Conservation (phyloP, 1,140 invertebrate species). For the Cataglyphis hispanica region DNA sequence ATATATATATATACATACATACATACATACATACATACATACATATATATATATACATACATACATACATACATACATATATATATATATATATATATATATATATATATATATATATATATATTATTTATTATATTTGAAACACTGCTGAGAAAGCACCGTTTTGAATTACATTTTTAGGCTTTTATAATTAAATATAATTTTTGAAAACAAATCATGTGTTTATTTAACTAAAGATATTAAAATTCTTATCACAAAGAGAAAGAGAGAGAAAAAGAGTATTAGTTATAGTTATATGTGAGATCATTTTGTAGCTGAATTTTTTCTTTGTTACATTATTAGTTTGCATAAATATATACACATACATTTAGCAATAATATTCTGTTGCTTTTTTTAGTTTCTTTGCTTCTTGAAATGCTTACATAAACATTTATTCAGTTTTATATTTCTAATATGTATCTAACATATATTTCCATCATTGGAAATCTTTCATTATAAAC, state of each 20-base stretch:
- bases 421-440: conserved; percentile 13
- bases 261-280: no score
- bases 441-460: not conserved
- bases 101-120: not conserved
- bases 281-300: conserved; percentile 20
- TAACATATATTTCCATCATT: not conserved
- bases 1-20: not conserved
- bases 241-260: not conserved
- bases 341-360: not conserved
- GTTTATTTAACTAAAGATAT: conserved; percentile 1
- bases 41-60: not conserved
- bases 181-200: not conserved
- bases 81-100: not conserved
- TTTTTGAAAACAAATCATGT: not conserved
- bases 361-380: not conserved
- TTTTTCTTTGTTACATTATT: conserved; percentile 25
- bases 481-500: not conserved
- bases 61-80: not conserved
- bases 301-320: conserved; percentile 18
- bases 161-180: not conserved
- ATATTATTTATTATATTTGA: not conserved
- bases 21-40: no score
- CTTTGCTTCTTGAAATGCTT: not conserved
- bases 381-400: conserved; percentile 3
- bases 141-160: not conserved